Evolutionary conservation across 53 echinoderm and acorn worm genomes (phyloP), one percentile per base, ranked within the genome.

Genomic region (Holothuria leucospilota): DNA sequence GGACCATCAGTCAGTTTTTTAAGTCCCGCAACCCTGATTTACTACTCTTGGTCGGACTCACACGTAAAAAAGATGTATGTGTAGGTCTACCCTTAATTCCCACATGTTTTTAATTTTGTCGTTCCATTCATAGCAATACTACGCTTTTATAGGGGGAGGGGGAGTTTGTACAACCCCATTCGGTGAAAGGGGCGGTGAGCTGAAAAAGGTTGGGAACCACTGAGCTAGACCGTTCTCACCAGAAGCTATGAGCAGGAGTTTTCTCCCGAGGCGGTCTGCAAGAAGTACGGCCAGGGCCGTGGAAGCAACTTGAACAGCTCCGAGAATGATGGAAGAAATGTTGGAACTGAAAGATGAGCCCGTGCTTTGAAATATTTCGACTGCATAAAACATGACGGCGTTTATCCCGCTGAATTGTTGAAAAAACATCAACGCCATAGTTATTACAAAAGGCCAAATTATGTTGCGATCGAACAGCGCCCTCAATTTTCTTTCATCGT

Each of bases 401-500:
- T 98, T 98, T 81, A 98, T 98, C 60, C 97, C 98, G 29, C 98
- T 92, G 77, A 92, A 98, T 85, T 98, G 98, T 86, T 98, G 98
- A 70, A 98, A 93, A 24, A 98, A 78, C 98, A 98, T 95, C 81
- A 98, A 87, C 16, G 88, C 68, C 18, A 98, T 40, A 9, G 93
- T 91, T 39, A 98, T 95, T 7, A 88, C 20, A 23, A 98, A 89
- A 13, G 98, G 98, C 82, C 86, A 89, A 77, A 90, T 78, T 51
- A 98, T 86, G 39, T 87, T 34, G 0, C 82, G 87, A 20, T 88
- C 69, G 63, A 69, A 56, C 56, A 95, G 95, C 77, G 93, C 98
- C 4, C 25, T 62, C 51, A 91, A 68, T 29, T 88, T 87, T 29
- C 56, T 12, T 5, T 59, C 29, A 60, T 61, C 59, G 29, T 80